These are phyloP conservation scores for Corythoichthys haematopterus DNA, from an alignment of 2,113 vertebrate species.

Conservation along the genomic window DNA sequence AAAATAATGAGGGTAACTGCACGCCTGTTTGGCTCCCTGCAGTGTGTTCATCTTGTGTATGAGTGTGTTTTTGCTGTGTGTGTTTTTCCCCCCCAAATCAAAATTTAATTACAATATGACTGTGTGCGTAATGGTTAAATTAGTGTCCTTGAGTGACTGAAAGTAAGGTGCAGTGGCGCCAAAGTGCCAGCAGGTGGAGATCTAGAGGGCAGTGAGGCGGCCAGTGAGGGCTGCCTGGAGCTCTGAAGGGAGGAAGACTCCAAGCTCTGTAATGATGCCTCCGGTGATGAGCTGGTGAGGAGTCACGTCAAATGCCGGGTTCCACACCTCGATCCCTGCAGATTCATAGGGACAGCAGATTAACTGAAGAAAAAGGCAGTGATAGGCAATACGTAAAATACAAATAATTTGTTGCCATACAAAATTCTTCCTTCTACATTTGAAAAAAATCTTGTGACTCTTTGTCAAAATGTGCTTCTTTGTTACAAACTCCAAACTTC, in stretches of 20 bases:
- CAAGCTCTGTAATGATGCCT: slow-evolving; percentile 86
- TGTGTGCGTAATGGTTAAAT: slow-evolving; percentile 29
- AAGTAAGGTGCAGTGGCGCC: slow-evolving; percentile 51
- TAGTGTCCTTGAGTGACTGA: slow-evolving; percentile 35
- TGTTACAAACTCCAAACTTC: too few relatives aligned
- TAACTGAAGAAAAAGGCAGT: background rate
- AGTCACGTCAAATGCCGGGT: slow-evolving; percentile 88
- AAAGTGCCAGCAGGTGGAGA: slow-evolving; percentile 39
- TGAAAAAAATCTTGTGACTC: too few relatives aligned
- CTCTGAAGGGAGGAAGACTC: slow-evolving; percentile 82
- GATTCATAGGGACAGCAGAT: background rate
- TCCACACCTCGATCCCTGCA: slow-evolving; percentile 86
- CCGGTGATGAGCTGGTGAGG: slow-evolving; percentile 88
- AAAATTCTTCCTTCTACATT: background rate
- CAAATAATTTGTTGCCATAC: background rate
- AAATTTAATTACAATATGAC: slow-evolving; percentile 29
- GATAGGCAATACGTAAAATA: background rate
- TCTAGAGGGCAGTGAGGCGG: slow-evolving; percentile 77
- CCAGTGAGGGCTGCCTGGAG: slow-evolving; percentile 78
- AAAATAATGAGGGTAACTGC: slow-evolving; percentile 16
- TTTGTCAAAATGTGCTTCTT: too few relatives aligned
- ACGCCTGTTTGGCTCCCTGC: slow-evolving; percentile 42
- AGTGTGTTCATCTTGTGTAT: slow-evolving; percentile 5
- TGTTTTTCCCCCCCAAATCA: background rate
- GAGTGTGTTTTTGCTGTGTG: slow-evolving; percentile 18